Percentiles rank a stretch among this genome's conserved stretches.
Conservation (phyloP, 2,888 invertebrate genomes). For the Ferrisia virgata region DNA sequence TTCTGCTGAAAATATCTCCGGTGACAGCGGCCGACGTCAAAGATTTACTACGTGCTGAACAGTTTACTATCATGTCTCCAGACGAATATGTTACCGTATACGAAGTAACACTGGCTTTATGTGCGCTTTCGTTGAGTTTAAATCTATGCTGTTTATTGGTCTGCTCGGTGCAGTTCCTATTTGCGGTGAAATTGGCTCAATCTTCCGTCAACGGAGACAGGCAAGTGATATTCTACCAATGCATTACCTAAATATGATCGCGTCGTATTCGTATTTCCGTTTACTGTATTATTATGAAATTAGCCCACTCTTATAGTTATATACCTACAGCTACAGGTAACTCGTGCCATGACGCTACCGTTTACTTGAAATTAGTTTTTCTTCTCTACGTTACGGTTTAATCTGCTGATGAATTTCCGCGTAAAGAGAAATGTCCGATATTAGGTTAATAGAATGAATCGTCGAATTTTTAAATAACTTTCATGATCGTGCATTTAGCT, state of each 20-base stretch:
- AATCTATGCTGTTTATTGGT: conserved; percentile 88
- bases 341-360: background rate
- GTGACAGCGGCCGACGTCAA: conserved; percentile 58
- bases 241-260: background rate
- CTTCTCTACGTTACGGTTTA: background rate
- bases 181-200: conserved; percentile 86
- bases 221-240: conserved; percentile 54
- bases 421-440: background rate
- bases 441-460: background rate
- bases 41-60: conserved; percentile 59
- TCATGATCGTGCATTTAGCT: background rate
- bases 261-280: background rate
- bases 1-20: conserved; percentile 79
- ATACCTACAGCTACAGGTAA: background rate
- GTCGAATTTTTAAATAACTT: background rate
- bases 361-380: background rate
- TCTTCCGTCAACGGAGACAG: conserved; percentile 74
- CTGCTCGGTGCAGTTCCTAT: conserved; percentile 90
- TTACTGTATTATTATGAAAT: background rate
- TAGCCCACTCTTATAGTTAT: no score
- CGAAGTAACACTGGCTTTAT: conserved; percentile 86
- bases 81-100: conserved; percentile 85
- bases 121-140: conserved; percentile 81
- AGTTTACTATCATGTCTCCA: conserved; percentile 60
- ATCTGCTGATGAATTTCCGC: background rate